Evolutionary conservation across 2,888 invertebrate species (phyloP).

Genomic region (Drosophila subsilvestris): DNA sequence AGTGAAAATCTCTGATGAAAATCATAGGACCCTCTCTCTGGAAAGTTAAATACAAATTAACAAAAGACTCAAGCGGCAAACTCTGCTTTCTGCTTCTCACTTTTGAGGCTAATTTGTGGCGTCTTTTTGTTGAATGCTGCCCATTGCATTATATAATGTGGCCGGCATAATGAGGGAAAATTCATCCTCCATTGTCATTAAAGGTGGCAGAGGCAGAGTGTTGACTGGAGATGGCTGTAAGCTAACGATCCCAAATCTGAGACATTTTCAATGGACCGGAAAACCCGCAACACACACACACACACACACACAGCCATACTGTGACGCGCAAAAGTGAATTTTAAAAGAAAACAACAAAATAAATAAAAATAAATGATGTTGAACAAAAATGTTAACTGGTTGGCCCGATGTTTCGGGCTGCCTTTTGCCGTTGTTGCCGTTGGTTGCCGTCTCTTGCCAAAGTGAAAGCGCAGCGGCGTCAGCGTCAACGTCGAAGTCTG

Average conservation of each 20-base stretch:
- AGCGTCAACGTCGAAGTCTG: slow-evolving; percentile 34
- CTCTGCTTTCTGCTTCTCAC: slow-evolving; percentile 28
- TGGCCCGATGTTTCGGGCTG: slow-evolving; percentile 33
- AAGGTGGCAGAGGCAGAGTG: slow-evolving; percentile 29
- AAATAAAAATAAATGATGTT: slow-evolving; percentile 43
- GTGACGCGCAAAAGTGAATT: slow-evolving; percentile 67
- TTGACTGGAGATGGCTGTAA: neutral
- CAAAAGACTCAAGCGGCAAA: slow-evolving; percentile 71
- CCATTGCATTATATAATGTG: slow-evolving; percentile 42
- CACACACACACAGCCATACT: slow-evolving; percentile 31
- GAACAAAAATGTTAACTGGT: slow-evolving; percentile 53
- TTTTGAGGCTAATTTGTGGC: neutral
- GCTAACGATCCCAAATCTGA: slow-evolving; percentile 17
- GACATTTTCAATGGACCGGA: slow-evolving; percentile 76
- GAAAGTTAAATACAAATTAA: slow-evolving; percentile 27
- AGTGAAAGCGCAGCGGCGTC: slow-evolving; percentile 65
- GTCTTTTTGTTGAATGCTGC: neutral
- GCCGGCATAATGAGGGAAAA: slow-evolving; percentile 68
- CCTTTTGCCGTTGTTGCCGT: slow-evolving; percentile 22
- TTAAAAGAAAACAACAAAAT: slow-evolving; percentile 29
- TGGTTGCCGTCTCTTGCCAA: slow-evolving; percentile 65
- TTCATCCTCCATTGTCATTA: slow-evolving; percentile 58
- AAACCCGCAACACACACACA: slow-evolving; percentile 53
- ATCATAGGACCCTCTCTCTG: neutral
- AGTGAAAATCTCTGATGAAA: neutral